phyloP scores from a whole-genome alignment of 92 coral and sea anemone species.

The Galaxea fascicularis region DNA sequence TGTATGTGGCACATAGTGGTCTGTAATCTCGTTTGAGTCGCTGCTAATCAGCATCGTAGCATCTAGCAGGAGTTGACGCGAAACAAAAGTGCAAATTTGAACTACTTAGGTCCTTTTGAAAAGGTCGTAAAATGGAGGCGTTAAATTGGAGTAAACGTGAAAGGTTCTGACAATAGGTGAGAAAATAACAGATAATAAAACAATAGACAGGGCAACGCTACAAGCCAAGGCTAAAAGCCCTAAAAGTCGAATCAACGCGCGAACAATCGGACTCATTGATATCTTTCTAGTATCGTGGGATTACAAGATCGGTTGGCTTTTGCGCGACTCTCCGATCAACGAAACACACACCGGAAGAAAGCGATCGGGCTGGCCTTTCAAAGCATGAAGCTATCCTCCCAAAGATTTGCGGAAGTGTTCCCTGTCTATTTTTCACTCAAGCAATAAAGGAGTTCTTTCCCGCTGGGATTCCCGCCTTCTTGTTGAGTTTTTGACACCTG shows the following conservation, averaged over 20 bases:
- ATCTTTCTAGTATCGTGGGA: constrained; percentile 51
- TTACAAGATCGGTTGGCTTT: constrained; percentile 15
- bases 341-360: constrained; percentile 41
- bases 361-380: not conserved
- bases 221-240: constrained; percentile 68
- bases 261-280: constrained; percentile 66
- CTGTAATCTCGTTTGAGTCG: constrained; percentile 8
- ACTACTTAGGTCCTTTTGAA: constrained; percentile 82
- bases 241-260: constrained; percentile 54
- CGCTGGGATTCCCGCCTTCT: constrained; percentile 36
- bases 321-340: constrained; percentile 25
- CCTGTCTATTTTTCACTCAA: not conserved
- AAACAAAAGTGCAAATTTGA: constrained; percentile 87
- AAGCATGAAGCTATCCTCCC: not conserved
- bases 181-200: constrained; percentile 82
- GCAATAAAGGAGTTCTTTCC: not conserved
- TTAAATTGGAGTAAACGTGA: constrained; percentile 89
- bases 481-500: constrained; percentile 30
- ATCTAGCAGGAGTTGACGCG: constrained; percentile 32
- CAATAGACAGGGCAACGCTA: constrained; percentile 69
- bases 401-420: not conserved
- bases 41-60: constrained; percentile 38
- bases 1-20: constrained; percentile 5
- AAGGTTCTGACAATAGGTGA: constrained; percentile 82
- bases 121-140: constrained; percentile 90